Evolutionary conservation across 1,140 invertebrate species (phyloP).

Genomic region (Carposina sasakii): DNA sequence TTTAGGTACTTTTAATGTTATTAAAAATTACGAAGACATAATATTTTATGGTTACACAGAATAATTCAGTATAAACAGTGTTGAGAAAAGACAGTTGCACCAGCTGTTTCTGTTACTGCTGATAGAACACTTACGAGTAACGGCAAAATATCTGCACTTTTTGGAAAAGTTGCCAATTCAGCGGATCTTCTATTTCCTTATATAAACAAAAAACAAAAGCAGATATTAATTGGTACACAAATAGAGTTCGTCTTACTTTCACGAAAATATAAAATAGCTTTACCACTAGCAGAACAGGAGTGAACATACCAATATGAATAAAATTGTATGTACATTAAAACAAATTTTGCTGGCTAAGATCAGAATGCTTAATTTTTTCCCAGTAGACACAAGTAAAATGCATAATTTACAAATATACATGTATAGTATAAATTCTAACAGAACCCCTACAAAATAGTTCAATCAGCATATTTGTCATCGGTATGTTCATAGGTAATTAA

Average conservation of each 20-base stretch:
- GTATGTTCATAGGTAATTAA: too few relatives aligned
- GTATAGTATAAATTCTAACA: too few relatives aligned
- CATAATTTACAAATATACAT: too few relatives aligned
- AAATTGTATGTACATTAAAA: too few relatives aligned
- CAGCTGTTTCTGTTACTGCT: conserved; percentile 44
- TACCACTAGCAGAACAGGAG: too few relatives aligned
- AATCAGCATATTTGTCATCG: too few relatives aligned
- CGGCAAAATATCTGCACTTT: conserved; percentile 35
- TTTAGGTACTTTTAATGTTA: conserved; percentile 53
- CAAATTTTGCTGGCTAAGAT: too few relatives aligned
- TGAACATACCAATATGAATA: too few relatives aligned
- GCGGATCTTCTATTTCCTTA: conserved; percentile 34
- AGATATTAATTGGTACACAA: conserved; percentile 46
- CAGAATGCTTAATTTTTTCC: too few relatives aligned
- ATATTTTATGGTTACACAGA: conserved; percentile 68
- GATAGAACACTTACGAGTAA: conserved; percentile 45
- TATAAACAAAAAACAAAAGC: conserved; percentile 47
- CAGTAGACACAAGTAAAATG: too few relatives aligned
- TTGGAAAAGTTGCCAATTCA: conserved; percentile 32
- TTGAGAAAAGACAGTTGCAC: conserved; percentile 49
- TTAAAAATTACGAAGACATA: conserved; percentile 71
- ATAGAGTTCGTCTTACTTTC: conserved; percentile 34
- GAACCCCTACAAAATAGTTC: conserved; percentile 9
- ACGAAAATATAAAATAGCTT: too few relatives aligned
- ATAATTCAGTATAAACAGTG: conserved; percentile 68